A percentile compares a stretch with the other conserved stretches of the same genome.
These are phyloP conservation scores for Yponomeuta cagnagella DNA, from an alignment of 2,888 invertebrate genomes.

Conservation along the genomic window DNA sequence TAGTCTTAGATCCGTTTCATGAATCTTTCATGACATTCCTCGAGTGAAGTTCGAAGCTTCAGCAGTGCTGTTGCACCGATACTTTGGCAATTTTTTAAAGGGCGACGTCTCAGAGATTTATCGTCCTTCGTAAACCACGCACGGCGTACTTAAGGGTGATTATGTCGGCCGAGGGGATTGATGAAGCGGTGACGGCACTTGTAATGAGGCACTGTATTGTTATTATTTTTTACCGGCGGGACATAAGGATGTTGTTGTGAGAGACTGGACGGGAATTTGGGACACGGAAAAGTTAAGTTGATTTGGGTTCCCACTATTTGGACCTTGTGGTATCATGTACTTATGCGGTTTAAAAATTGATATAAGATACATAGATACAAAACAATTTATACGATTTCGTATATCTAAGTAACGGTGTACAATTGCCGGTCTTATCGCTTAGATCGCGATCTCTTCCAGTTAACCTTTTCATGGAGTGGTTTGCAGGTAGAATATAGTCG, in stretches of 20 bases:
- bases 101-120: conserved; percentile 24
- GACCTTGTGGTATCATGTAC: too few species aligned
- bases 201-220: conserved; percentile 4
- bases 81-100: conserved; percentile 19
- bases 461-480: too few species aligned
- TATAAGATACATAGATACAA: too few species aligned
- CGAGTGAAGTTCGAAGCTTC: not conserved
- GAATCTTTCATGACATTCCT: not conserved
- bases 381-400: too few species aligned
- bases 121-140: conserved; percentile 27
- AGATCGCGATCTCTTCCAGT: too few species aligned
- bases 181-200: conserved; percentile 17
- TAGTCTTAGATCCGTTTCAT: too few species aligned
- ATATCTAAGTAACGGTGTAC: too few species aligned
- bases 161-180: conserved; percentile 25
- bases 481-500: too few species aligned
- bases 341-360: too few species aligned
- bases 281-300: not conserved
- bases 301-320: not conserved
- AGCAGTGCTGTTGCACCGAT: not conserved
- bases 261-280: not conserved
- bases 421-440: too few species aligned
- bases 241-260: not conserved
- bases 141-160: conserved; percentile 26
- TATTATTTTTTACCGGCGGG: conserved; percentile 2